A percentile compares a stretch with the other conserved stretches of the same genome.
Conservation (phyloP, 2,797 vertebrate genomes). For the Phoeniculus purpureus region DNA sequence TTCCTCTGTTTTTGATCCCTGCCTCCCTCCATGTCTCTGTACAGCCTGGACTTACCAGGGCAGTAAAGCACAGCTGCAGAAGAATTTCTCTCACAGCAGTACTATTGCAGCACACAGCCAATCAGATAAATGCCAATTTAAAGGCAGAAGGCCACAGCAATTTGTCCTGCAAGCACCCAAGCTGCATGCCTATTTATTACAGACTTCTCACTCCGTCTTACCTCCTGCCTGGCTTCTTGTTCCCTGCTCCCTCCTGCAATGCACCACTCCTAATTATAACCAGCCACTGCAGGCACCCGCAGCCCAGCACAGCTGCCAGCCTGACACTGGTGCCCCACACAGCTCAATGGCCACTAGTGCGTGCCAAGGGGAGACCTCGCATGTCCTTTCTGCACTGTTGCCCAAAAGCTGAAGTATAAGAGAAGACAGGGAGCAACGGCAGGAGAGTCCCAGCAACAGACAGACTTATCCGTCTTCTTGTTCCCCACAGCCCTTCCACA, state of each 20-base stretch:
- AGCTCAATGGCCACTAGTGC: rapidly evolving
- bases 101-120: rapidly evolving
- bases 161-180: rapidly evolving
- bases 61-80: neutral
- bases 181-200: rapidly evolving
- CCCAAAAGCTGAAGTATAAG: neutral
- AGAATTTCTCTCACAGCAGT: neutral
- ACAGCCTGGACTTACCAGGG: neutral
- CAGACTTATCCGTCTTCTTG: neutral
- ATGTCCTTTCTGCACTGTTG: rapidly evolving
- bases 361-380: rapidly evolving
- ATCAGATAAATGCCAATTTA: rapidly evolving
- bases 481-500: neutral
- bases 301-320: neutral
- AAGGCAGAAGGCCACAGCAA: neutral
- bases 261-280: slow-evolving; percentile 80
- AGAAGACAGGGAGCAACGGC: neutral
- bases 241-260: slow-evolving; percentile 70
- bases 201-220: rapidly evolving
- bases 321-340: neutral
- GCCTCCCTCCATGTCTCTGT: neutral
- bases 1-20: neutral
- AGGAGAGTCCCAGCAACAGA: neutral
- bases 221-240: neutral
- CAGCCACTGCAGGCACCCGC: neutral